Conservation (phyloP, 2,797 vertebrate species). For the Muscicapa striata region DNA sequence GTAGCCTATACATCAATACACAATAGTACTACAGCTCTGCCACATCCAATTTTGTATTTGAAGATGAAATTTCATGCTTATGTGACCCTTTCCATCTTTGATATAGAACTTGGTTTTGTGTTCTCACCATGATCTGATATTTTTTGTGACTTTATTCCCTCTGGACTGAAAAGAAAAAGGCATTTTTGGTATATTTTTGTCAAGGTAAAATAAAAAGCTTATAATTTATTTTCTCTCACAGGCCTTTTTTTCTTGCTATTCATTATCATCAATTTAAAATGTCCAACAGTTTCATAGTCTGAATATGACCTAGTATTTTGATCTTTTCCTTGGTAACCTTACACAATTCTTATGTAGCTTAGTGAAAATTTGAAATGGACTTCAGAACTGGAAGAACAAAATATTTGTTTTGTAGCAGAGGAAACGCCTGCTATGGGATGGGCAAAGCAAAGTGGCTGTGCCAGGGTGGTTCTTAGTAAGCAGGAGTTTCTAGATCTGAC, state of each 20-base stretch:
- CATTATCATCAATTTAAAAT: not conserved
- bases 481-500: not conserved
- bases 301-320: not conserved
- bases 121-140: not conserved
- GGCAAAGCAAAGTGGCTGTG: fast-evolving
- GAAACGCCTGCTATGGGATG: not conserved
- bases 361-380: not conserved
- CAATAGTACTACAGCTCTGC: not conserved
- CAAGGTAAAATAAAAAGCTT: not conserved
- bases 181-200: not conserved
- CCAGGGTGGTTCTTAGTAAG: not conserved
- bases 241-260: not conserved
- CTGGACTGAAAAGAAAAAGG: not conserved
- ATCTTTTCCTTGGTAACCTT: not conserved
- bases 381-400: not conserved
- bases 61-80: not conserved
- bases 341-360: not conserved
- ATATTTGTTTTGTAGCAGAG: not conserved
- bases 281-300: not conserved
- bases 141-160: not conserved
- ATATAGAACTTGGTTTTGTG: not conserved
- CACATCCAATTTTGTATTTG: not conserved
- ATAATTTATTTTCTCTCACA: not conserved
- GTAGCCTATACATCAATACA: not conserved
- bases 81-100: not conserved